Evolutionary conservation across 1,140 invertebrate species (phyloP).

Genomic region (Atopsyche davidsoni): DNA sequence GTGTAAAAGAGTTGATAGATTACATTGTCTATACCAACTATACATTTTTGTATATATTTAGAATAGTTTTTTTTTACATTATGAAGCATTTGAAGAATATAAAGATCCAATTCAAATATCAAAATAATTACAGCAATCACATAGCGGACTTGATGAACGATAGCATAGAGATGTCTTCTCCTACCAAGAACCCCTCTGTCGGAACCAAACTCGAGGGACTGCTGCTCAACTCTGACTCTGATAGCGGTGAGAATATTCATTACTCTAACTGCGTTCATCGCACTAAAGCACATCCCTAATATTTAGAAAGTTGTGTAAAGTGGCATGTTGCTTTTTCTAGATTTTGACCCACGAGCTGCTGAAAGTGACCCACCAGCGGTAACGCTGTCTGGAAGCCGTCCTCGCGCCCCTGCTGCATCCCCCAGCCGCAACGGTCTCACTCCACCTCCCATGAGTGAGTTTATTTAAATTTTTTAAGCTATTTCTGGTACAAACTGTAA

Average conservation of each 20-base stretch:
- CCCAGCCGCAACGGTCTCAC: conserved; percentile 39
- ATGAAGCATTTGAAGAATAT: too few species aligned
- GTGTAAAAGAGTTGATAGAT: too few species aligned
- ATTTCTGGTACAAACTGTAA: background rate
- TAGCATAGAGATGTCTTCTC: conserved; percentile 31
- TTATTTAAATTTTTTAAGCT: background rate
- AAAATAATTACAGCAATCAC: conserved; percentile 32
- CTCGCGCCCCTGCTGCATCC: conserved; percentile 37
- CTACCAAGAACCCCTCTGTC: conserved; percentile 55
- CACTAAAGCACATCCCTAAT: background rate
- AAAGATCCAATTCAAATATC: too few species aligned
- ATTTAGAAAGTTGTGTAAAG: background rate
- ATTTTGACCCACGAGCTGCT: conserved; percentile 71
- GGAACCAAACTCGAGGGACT: conserved; percentile 78
- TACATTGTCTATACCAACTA: too few species aligned
- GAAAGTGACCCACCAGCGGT: conserved; percentile 50
- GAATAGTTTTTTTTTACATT: too few species aligned
- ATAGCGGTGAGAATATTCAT: conserved; percentile 50
- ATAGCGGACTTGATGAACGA: conserved; percentile 39
- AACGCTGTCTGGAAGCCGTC: conserved; percentile 33
- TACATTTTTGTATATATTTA: too few species aligned
- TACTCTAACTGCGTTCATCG: background rate
- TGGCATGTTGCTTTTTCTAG: conserved; percentile 33
- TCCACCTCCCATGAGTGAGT: conserved; percentile 60
- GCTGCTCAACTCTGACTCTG: conserved; percentile 71